Evolutionary conservation across 2,797 vertebrate genomes (phyloP), one percentile per base, ranked within the genome.

Genomic region (Odontamblyopus lacepedii): DNA sequence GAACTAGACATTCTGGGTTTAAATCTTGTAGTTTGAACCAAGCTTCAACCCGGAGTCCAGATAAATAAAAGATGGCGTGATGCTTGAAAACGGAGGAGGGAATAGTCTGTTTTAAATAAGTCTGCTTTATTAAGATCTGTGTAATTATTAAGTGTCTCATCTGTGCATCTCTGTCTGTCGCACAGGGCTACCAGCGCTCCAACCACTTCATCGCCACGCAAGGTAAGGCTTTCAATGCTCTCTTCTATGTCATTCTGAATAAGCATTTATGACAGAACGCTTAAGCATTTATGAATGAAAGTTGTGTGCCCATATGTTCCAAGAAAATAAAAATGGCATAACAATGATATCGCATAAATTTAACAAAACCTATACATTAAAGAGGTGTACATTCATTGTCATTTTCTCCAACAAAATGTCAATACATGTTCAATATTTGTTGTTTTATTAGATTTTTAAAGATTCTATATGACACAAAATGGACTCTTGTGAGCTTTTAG

Each of bases 191-290:
- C 88, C 96, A 98, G 90, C 94, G 96, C 83, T 97, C 97, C 69
- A 98, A 97, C 87, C 97, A 98, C 92, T 98, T 98, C 94, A 98
- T 98, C 75, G 97, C 97, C 84, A 97, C 97, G 27, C 97, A 98
- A 96, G 97, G 97, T 98, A 93, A 95, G 92, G 70, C 35, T 63
- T 30, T 13, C 65, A 60, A 15, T 23, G 6, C 50, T 51, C 1
- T 32, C 29, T 12, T n/a, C 11, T 27, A 5, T 59, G 2, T 30
- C 16, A 32, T 18, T 63, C 61, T 35, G 61, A 35, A n/a, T 1
- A 19, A 8, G 59, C 18, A 6, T 63, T 38, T 63, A 19, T 1
- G 19, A 26, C 44, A 48, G 44, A 11, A n/a, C 19, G 6, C n/a
- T n/a, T 9, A 18, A 51, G 19, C 7, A 55, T 60, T 29, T 60